Evolutionary conservation across 30 jellyfish, hydroid and myxozoan species (phyloP).

Genomic region (Nemopilema nomurai): DNA sequence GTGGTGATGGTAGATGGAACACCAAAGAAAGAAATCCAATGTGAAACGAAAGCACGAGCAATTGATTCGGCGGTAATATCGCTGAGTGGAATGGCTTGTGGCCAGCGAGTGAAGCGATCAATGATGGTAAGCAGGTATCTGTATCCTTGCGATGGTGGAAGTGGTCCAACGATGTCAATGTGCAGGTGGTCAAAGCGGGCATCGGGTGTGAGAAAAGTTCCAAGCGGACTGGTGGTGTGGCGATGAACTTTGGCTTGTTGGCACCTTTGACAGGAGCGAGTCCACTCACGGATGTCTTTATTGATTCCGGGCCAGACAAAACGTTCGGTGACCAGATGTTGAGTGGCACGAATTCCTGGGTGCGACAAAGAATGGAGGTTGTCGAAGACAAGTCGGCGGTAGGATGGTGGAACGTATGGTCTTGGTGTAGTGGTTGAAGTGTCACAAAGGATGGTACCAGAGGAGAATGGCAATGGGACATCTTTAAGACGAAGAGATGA

Average conservation of each 20-base stretch:
- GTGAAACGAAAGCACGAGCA: conserved; percentile 22
- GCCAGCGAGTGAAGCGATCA: conserved; percentile 69
- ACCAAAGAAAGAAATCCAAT: conserved; percentile 35
- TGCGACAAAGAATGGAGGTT: conserved; percentile 15
- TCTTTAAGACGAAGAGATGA: conserved; percentile 23
- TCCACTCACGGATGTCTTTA: conserved; percentile 42
- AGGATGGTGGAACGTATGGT: conserved; percentile 23
- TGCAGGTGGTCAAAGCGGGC: conserved; percentile 51
- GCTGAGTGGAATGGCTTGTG: conserved; percentile 30
- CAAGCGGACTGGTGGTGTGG: conserved; percentile 44
- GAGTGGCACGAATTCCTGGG: conserved; percentile 58
- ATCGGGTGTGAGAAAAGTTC: conserved; percentile 32
- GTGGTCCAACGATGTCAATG: conserved; percentile 57
- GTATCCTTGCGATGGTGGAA: conserved; percentile 39
- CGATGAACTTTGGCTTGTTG: conserved; percentile 42
- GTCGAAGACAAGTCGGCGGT: conserved; percentile 33
- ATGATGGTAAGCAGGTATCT: conserved; percentile 27
- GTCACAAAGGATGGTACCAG: conserved; percentile 42
- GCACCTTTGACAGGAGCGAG: conserved; percentile 40
- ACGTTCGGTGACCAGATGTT: conserved; percentile 18
- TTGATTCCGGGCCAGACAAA: conserved; percentile 43
- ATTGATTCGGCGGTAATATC: conserved; percentile 40
- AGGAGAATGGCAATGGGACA: conserved; percentile 12
- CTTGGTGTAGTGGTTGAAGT: conserved; percentile 50
- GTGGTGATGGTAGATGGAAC: conserved; percentile 48